Percentiles rank a stretch among this genome's conserved stretches.
phyloP scores from a whole-genome alignment of 1,140 invertebrate genomes.

The Lepidurus packardi region DNA sequence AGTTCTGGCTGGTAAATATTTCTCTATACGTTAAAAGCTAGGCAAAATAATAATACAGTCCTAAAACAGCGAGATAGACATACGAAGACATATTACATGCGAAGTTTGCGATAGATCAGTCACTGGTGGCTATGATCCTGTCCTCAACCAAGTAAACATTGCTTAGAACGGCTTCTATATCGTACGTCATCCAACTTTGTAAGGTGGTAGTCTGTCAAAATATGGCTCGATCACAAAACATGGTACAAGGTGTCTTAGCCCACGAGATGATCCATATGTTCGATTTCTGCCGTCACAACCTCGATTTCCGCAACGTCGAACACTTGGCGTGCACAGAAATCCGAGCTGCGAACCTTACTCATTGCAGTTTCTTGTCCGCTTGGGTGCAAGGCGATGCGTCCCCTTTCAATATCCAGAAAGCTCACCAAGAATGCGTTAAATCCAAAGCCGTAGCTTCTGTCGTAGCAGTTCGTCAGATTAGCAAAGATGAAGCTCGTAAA shows the following conservation, averaged over 20 bases:
- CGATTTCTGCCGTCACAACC: constrained; percentile 80
- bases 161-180: not conserved
- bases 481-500: constrained; percentile 60
- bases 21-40: constrained; percentile 33
- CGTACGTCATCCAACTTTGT: constrained; percentile 39
- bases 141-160: constrained; percentile 66
- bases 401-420: constrained; percentile 62
- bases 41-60: too few species aligned
- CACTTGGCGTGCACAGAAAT: constrained; percentile 95
- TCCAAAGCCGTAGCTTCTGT: constrained; percentile 77
- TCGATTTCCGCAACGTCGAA: constrained; percentile 84
- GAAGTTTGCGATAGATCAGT: constrained; percentile 78
- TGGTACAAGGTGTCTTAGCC: constrained; percentile 69
- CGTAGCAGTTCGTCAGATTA: constrained; percentile 69
- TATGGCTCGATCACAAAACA: constrained; percentile 55
- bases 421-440: constrained; percentile 84
- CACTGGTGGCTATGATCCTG: constrained; percentile 86
- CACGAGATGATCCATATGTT: constrained; percentile 98
- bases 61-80: constrained; percentile 63
- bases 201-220: constrained; percentile 91
- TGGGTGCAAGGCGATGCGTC: constrained; percentile 68
- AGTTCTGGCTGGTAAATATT: constrained; percentile 70
- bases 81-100: constrained; percentile 81
- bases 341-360: constrained; percentile 79
- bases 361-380: constrained; percentile 81